Conservation (phyloP, 2,797 vertebrate genomes). For the Hydrophis major region DNA sequence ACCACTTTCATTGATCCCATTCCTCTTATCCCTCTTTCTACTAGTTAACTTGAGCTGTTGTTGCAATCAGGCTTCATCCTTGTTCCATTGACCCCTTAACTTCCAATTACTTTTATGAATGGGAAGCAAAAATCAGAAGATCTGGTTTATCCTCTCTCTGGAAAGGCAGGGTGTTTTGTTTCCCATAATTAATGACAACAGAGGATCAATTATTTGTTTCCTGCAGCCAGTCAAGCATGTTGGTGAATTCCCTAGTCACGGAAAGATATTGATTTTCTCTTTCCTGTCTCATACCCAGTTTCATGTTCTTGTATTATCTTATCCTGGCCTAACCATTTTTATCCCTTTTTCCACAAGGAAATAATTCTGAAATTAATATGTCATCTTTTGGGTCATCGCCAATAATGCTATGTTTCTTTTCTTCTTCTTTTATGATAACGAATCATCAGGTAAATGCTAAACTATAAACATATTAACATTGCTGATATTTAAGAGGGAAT, state of each 20-base stretch:
- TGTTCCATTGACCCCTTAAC: background rate
- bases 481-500: background rate
- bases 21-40: background rate
- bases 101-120: background rate
- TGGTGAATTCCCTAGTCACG: background rate
- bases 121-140: background rate
- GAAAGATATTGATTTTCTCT: background rate
- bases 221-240: background rate
- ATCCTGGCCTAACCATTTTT: background rate
- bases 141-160: background rate
- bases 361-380: background rate
- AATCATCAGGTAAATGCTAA: background rate
- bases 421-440: background rate
- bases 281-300: background rate
- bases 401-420: background rate
- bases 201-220: background rate
- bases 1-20: background rate
- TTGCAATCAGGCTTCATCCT: background rate
- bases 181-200: background rate
- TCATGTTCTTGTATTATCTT: background rate
- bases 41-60: background rate
- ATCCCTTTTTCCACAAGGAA: background rate
- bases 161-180: background rate
- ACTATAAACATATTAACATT: background rate
- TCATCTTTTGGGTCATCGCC: background rate